Base-by-base conservation (phyloP, 2,888 invertebrate genomes). In the Sceliomorpha sp. region DNA sequence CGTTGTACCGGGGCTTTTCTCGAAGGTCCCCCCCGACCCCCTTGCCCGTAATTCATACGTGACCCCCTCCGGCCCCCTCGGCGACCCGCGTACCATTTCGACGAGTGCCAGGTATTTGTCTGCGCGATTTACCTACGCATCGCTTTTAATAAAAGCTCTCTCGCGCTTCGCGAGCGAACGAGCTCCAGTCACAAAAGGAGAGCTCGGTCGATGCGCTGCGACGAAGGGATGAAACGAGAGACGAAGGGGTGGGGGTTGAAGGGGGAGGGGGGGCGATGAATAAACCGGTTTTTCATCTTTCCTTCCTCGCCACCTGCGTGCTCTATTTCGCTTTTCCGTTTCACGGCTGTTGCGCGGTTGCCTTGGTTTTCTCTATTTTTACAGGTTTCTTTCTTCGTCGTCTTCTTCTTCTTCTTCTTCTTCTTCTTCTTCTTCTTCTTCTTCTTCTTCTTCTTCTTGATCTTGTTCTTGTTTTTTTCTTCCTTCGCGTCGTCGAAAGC, bases 121-220 rank as follows among this genome's bases (percentile, higher is more conserved):
- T 42, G 32, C 14, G 26, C 58, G 42, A 63, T 69, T 53, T 59
- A 59, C 37, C 48, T 37, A 26, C 34, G 45, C 44, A 44, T 50
- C 13, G 36, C 36, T 36, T 36, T 44, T 13, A 26, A 17, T 12
- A 9, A 44, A 44, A 31, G 36, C 36, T 29, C 29, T 42, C 36
- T 29, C 29, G 51, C 29, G 42, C 51, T 51, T 37, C 42, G 36
- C 42, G 40, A 7, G n/a, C 6, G 13, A 42, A 56, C 53, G 53
- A 34, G 15, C 53, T n/a, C n/a, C n/a, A n/a, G n/a, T n/a, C n/a
- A n/a, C n/a, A n/a, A n/a, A n/a, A n/a, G n/a, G n/a, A n/a, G n/a
- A n/a, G n/a, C n/a, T n/a, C n/a, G n/a, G n/a, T n/a, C n/a, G n/a
- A n/a, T n/a, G n/a, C n/a, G n/a, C n/a, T n/a, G n/a, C n/a, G n/a